A percentile compares a stretch with the other conserved stretches of the same genome.
These are phyloP conservation scores for Nymphalis io DNA, from an alignment of 1,140 invertebrate genomes.

Conservation along the genomic window DNA sequence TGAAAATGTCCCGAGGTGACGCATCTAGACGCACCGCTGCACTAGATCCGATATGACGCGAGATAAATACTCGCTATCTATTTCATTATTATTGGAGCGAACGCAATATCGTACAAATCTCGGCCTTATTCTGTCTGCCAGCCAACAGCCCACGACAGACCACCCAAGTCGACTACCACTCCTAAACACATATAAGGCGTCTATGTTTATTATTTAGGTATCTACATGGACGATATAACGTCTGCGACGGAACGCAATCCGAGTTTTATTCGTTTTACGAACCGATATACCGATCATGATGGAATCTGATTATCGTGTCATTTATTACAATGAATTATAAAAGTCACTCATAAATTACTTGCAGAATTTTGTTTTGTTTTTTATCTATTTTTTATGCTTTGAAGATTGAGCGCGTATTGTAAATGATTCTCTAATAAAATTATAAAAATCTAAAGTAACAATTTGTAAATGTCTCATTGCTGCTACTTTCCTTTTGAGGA, in stretches of 20 bases:
- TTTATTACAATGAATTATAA: slow-evolving; percentile 47
- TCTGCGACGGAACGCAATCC: slow-evolving; percentile 31
- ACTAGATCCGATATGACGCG: slow-evolving; percentile 68
- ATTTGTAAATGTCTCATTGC: too few relatives aligned
- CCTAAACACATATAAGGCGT: slow-evolving; percentile 62
- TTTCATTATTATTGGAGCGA: slow-evolving; percentile 69
- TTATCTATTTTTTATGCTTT: background rate
- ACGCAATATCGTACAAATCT: slow-evolving; percentile 71
- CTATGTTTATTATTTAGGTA: slow-evolving; percentile 68
- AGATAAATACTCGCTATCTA: slow-evolving; percentile 74
- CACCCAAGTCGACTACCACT: slow-evolving; percentile 70
- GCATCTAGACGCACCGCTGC: slow-evolving; percentile 65
- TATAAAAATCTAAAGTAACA: background rate
- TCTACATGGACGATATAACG: slow-evolving; percentile 31
- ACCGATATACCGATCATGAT: slow-evolving; percentile 40
- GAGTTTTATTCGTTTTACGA: slow-evolving; percentile 45
- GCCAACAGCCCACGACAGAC: slow-evolving; percentile 59
- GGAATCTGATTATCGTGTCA: slow-evolving; percentile 46
- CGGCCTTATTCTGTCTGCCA: slow-evolving; percentile 64
- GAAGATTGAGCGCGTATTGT: background rate
- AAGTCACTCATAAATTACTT: slow-evolving; percentile 39
- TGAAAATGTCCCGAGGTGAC: slow-evolving; percentile 58
- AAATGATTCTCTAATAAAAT: background rate
- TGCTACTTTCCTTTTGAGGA: too few relatives aligned
- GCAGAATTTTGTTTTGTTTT: slow-evolving; percentile 10